Evolutionary conservation across 2,113 vertebrate genomes (phyloP).

Genomic region (Cyprinus carpio): DNA sequence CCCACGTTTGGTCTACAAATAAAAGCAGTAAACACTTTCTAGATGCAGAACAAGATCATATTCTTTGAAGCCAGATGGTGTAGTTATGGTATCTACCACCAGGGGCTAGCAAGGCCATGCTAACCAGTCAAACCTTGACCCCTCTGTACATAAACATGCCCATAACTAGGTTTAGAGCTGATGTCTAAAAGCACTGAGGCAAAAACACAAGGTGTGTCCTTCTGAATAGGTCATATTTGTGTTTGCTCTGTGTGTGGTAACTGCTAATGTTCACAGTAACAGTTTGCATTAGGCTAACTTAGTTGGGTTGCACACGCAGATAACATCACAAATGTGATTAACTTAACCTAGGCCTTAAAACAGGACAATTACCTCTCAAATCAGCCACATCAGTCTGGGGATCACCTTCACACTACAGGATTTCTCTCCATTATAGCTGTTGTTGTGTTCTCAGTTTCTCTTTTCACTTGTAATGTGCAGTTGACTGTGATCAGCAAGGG

Average conservation of each 20-base stretch:
- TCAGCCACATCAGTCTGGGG: background rate
- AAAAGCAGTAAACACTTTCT: background rate
- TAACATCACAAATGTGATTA: constrained; percentile 45
- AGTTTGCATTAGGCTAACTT: background rate
- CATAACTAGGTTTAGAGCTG: background rate
- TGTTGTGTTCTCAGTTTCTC: background rate
- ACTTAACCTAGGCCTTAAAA: constrained; percentile 30
- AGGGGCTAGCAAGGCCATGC: background rate
- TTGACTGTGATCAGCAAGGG: background rate
- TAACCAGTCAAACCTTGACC: background rate
- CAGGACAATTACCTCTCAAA: constrained; percentile 28
- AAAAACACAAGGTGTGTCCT: background rate
- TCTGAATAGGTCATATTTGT: background rate
- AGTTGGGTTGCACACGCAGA: constrained; percentile 3
- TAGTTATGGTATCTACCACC: background rate
- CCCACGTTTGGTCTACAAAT: background rate
- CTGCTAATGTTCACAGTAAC: constrained; percentile 6
- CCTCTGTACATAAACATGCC: background rate
- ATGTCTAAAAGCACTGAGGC: background rate
- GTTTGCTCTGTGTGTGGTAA: background rate
- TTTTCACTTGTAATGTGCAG: constrained; percentile 8
- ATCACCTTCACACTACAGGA: constrained; percentile 26
- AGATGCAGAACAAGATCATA: background rate
- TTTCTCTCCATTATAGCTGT: background rate
- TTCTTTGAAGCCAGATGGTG: background rate